Percentiles rank a stretch among this genome's conserved stretches.
Evolutionary conservation across 2,888 invertebrate species (phyloP).

Genomic region (Chrysolina americana): DNA sequence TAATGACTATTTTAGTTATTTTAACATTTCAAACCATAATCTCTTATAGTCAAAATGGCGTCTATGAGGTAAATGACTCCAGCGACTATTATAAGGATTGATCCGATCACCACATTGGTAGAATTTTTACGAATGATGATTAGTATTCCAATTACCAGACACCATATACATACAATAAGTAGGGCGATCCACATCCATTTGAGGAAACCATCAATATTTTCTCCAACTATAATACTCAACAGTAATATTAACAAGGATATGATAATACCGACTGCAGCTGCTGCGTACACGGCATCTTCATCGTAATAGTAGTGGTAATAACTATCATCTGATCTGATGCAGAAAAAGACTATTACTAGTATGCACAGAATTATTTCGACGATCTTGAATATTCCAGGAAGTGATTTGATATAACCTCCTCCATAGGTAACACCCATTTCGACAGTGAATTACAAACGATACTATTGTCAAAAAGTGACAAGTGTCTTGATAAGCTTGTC

Average conservation of each 20-base stretch:
- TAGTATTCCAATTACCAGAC: conserved; percentile 1
- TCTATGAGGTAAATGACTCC: conserved; percentile 14
- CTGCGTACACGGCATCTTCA: not conserved
- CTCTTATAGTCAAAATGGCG: conserved; percentile 2
- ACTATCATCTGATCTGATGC: not conserved
- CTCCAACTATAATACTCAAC: not conserved
- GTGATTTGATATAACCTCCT: conserved; percentile 7
- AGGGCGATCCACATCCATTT: conserved; percentile 12
- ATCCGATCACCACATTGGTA: not conserved
- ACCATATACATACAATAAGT: not conserved
- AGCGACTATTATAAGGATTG: not conserved
- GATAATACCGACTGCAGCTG: not conserved
- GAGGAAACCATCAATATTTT: not conserved
- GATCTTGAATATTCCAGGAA: conserved; percentile 17
- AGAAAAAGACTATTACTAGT: conserved; percentile 1
- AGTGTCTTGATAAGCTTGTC: no score
- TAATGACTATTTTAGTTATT: no score
- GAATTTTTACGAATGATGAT: not conserved
- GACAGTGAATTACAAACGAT: not conserved
- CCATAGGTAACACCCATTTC: conserved; percentile 27
- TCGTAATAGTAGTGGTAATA: not conserved
- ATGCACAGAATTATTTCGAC: conserved; percentile 28
- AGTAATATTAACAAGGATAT: not conserved
- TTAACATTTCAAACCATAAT: conserved; percentile 24
- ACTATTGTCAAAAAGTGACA: not conserved